Percentiles rank a stretch among this genome's conserved stretches.
phyloP scores from a whole-genome alignment of 2,113 vertebrate species.

The Xiphophorus hellerii region DNA sequence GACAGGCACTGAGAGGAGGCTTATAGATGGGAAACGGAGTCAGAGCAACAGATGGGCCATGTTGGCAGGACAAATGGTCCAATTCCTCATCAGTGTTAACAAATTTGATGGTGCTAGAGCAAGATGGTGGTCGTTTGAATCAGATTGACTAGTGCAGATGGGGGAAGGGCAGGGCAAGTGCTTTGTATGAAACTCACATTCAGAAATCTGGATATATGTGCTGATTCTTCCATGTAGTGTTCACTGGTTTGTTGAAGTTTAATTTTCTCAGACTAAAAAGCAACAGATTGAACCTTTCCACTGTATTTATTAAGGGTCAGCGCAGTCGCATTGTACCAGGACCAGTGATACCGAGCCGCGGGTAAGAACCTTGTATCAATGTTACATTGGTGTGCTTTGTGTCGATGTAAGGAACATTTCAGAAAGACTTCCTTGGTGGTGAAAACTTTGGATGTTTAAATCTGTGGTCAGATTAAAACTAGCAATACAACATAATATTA shows the following conservation, averaged over 20 bases:
- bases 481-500: too few relatives aligned
- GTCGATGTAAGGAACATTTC: neutral
- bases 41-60: constrained; percentile 16
- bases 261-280: neutral
- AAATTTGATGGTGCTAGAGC: constrained; percentile 9
- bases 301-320: constrained; percentile 5
- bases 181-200: neutral
- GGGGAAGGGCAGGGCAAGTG: neutral
- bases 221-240: neutral
- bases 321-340: neutral
- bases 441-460: too few relatives aligned
- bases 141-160: neutral
- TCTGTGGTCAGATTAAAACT: too few relatives aligned
- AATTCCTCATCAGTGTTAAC: constrained; percentile 29
- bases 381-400: neutral
- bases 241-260: neutral
- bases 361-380: neutral
- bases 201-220: neutral
- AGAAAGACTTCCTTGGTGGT: neutral
- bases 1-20: neutral
- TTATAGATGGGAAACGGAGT: constrained; percentile 17
- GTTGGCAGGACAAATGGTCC: constrained; percentile 23
- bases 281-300: neutral
- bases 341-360: neutral
- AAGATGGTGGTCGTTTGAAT: constrained; percentile 7